A percentile compares a stretch with the other conserved stretches of the same genome.
Conservation (phyloP, 2,888 invertebrate genomes). For the Nymphalis c-album region DNA sequence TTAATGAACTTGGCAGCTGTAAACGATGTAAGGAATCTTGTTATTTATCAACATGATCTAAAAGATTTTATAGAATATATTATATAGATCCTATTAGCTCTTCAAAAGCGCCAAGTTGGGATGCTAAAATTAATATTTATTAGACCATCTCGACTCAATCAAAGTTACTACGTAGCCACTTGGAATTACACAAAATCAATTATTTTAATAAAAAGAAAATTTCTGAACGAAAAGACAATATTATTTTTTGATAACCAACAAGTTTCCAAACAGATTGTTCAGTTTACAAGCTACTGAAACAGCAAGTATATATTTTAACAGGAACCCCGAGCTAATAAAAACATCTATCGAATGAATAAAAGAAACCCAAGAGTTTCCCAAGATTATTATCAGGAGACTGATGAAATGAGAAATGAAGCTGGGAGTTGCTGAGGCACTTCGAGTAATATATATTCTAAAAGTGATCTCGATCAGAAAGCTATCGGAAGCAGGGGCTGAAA, state of each 20-base stretch:
- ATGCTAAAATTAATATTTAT: not conserved
- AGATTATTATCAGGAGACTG: conserved; percentile 39
- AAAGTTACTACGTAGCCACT: not conserved
- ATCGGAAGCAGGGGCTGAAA: conserved; percentile 35
- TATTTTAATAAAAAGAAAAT: not conserved
- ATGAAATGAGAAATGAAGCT: conserved; percentile 39
- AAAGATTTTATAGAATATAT: too few species aligned
- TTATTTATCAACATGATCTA: too few species aligned
- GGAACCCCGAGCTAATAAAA: conserved; percentile 18
- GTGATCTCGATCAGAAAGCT: conserved; percentile 38
- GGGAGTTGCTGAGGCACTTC: conserved; percentile 32
- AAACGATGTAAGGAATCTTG: too few species aligned
- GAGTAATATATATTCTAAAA: conserved; percentile 38
- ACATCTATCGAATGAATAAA: conserved; percentile 32
- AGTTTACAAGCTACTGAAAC: conserved; percentile 8
- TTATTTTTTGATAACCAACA: not conserved
- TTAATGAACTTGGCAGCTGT: too few species aligned
- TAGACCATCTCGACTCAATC: not conserved
- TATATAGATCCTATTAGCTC: not conserved
- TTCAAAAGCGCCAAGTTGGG: not conserved
- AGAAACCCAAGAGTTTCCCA: conserved; percentile 34
- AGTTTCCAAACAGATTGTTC: not conserved
- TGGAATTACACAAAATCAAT: not conserved
- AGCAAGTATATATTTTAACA: conserved; percentile 11
- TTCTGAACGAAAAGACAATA: not conserved